Base-by-base conservation (phyloP, 2,113 vertebrate genomes). In the Maccullochella peelii region DNA sequence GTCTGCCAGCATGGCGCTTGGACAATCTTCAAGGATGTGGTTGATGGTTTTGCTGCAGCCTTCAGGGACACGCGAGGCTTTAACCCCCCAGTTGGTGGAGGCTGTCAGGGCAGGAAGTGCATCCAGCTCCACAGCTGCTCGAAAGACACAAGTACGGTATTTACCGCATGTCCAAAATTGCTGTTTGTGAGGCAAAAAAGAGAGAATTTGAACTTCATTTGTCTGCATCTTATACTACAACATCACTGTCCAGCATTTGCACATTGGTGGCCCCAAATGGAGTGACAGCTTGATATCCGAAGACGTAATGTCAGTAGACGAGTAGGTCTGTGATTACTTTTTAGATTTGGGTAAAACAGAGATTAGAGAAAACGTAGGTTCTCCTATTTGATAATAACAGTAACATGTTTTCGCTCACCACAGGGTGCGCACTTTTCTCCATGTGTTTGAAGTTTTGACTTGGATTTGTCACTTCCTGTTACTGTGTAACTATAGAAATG, bases 1-100 rank as follows among this genome's bases (percentile, higher is more conserved):
- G 61, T 25, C 81, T 73, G 90, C 81, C 83, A 75, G 42, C 78
- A 44, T 47, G 73, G 84, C 18, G 62, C 16, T 1, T 89, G 91
- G 85, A 86, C 52, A 9, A 4, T 83, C 80, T 86, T 87, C 76
- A 80, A 85, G 80, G 88, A 86, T 66, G 84, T 10, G 27, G 47
- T 0, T 10, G 61, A 59, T 1, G 62, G 33, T 73, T 86, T 44
- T 38, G 57, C 68, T 70, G 77, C 84, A 30, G 73, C n/a, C 73
- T 50, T 73, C 42, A 38, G 75, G 66, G 83, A 58, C 54, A 49
- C 14, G 38, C 16, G 50, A 77, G 62, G 77, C 52, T 70, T 76
- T 65, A 63, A 84, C 10, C 66, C 12, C n/a, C 0, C 16, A 14
- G 50, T 55, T 0, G 2, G 47, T 8, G 33, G 36, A 55, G 27